Evolutionary conservation across 2,797 vertebrate species (phyloP), one percentile per base, ranked within the genome.

Genomic region (Hemibagrus guttatus): DNA sequence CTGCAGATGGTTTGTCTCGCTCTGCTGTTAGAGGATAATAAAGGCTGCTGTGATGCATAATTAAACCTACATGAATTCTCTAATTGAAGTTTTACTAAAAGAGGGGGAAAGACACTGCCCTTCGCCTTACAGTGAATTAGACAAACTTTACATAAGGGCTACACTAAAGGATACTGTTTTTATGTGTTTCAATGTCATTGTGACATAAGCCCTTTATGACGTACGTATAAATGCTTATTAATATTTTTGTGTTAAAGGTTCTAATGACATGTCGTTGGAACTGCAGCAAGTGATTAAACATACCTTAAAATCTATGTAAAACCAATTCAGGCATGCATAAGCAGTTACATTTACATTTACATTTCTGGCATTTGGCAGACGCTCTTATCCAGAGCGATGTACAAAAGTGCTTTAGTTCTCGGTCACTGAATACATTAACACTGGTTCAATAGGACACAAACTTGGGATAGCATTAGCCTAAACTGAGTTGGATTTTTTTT

Each of bases 1-100:
- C 84, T 46, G 78, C 83, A 82, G 87, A 88, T 66, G 87, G 83
- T 81, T 81, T 80, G 78, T 46, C 52, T 66, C 78, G 52, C 58
- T 74, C 49, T 63, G 35, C 74, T 74, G 72, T 85, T 84, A 71
- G 39, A 39, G 42, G 59, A 54, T 35, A 75, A 81, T 63, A 86
- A 83, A 75, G 80, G 54, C 54, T 71, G 68, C 64, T 28, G 75
- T 66, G 82, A 83, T 71, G 64, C 28, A 46, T 49, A 84, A 87
- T 87, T 84, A 68, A 69, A 84, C 35, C 28, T 49, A 21, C 63
- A 35, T 72, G 21, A 84, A 84, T 63, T 81, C 74, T 52, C 54
- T 58, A 35, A 76, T 81, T 75, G 9, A 74, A 86, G 61, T 66
- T 79, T 56, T 17, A 11, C 8, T 49, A 7, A 19, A 21, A 78